Evolutionary conservation across 2,113 vertebrate species (phyloP).

Genomic region (Dolichotis patagonum): DNA sequence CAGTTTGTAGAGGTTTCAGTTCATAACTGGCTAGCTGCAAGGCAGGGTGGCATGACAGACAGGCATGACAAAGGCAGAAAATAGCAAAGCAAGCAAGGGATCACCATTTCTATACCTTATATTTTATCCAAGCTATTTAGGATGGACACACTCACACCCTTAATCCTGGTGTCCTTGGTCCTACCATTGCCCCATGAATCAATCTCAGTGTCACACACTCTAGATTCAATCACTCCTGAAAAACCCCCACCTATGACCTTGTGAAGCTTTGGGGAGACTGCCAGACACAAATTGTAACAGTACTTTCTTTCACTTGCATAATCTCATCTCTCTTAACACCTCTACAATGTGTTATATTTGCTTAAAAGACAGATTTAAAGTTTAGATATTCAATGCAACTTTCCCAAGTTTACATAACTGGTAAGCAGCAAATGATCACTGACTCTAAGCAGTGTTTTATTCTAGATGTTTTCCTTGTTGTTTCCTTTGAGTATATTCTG

Average conservation of each 20-base stretch:
- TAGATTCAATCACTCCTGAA: background rate
- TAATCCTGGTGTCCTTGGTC: background rate
- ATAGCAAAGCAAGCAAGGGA: background rate
- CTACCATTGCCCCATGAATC: background rate
- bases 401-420: background rate
- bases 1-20: background rate
- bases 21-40: background rate
- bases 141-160: background rate
- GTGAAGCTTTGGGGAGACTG: background rate
- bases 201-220: background rate
- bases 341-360: background rate
- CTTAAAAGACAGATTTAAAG: constrained; percentile 35
- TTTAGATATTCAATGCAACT: background rate
- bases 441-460: background rate
- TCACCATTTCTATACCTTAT: background rate
- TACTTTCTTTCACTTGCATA: background rate
- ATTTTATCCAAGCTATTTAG: background rate
- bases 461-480: background rate
- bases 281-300: background rate
- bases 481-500: background rate
- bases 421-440: background rate
- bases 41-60: background rate
- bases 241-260: background rate
- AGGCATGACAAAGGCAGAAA: background rate
- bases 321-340: constrained; percentile 26